phyloP scores from a whole-genome alignment of 2,888 invertebrate species.

The Unio delphinus region DNA sequence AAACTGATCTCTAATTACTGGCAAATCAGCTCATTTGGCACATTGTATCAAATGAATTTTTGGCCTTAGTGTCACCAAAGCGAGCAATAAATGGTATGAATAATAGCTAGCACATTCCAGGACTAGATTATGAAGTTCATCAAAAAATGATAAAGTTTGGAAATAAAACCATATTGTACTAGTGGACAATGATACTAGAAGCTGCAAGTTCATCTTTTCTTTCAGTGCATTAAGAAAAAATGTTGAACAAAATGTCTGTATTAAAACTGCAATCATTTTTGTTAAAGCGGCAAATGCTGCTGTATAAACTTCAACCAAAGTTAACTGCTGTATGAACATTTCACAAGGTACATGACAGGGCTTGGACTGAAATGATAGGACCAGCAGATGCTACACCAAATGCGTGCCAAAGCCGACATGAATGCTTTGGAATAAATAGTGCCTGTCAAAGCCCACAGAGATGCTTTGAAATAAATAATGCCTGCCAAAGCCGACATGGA shows the following conservation, averaged over 20 bases:
- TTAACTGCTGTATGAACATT: conserved; percentile 16
- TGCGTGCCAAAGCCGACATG: not conserved
- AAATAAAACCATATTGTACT: not conserved
- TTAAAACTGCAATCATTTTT: conserved; percentile 7
- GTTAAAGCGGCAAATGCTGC: conserved; percentile 11
- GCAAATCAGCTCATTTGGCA: too few species aligned
- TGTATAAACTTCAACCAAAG: conserved; percentile 4
- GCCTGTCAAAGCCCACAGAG: too few species aligned
- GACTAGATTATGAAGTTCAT: conserved; percentile 9
- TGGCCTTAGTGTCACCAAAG: too few species aligned
- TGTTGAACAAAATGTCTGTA: conserved; percentile 8
- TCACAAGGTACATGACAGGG: not conserved
- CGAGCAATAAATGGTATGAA: too few species aligned
- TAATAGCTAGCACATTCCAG: not conserved
- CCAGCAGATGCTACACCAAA: not conserved
- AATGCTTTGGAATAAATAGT: not conserved
- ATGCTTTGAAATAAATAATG: too few species aligned
- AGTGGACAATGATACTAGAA: conserved; percentile 19
- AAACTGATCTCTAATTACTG: too few species aligned
- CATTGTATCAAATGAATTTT: too few species aligned
- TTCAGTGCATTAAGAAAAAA: conserved; percentile 9
- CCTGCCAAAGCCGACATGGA: too few species aligned
- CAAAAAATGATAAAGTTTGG: not conserved
- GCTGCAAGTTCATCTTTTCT: conserved; percentile 3
- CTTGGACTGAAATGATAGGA: not conserved